Base-by-base conservation (phyloP, 2,797 vertebrate species). In the Cossypha polioptera region DNA sequence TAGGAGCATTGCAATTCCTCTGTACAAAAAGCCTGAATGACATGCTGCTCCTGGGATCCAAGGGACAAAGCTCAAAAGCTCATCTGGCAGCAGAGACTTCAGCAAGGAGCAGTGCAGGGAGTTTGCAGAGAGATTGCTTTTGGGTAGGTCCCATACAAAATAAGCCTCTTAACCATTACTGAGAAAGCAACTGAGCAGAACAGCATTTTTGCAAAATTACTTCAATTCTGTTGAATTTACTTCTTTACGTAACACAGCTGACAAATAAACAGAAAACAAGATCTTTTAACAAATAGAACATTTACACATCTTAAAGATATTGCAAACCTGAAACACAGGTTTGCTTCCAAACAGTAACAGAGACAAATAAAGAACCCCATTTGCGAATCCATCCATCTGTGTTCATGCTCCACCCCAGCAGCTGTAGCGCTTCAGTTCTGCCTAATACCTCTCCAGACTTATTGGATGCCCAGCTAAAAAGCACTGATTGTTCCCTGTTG, bases 361-460 rank as follows among this genome's bases (percentile, higher is more conserved):
- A 47, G 6, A 5, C 4, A 59, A 57, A 45, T 66, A 58, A 55
- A 40, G 9, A 48, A 16, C 15, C 4, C 14, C 10, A 28, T 57
- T 80, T 80, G n/a, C 38, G 45, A 24, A 68, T 17, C 12, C 29
- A 50, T 45, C n/a, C 43, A 25, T 81, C 33, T 59, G 36, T 25
- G 42, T 50, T 93, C 33, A 35, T 0, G 1, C 59, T 57, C 68
- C 6, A 80, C 19, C n/a, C 31, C 65, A 91, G 75, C 95, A 95
- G 91, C 95, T 96, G 94, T 31, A 71, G 72, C 65, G 24, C 50
- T 91, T 96, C 96, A 92, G 53, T 94, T 90, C 65, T 95, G 78
- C 57, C 57, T 89, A 91, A 89, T 94, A 88, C 91, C 82, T 61
- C 72, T 65, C 11, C 57, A 94, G 72, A 95, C 94, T 94, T 92